Evolutionary conservation across 37 sponge, comb jelly and placozoan genomes (phyloP).

Genomic region (Agelas oroides): DNA sequence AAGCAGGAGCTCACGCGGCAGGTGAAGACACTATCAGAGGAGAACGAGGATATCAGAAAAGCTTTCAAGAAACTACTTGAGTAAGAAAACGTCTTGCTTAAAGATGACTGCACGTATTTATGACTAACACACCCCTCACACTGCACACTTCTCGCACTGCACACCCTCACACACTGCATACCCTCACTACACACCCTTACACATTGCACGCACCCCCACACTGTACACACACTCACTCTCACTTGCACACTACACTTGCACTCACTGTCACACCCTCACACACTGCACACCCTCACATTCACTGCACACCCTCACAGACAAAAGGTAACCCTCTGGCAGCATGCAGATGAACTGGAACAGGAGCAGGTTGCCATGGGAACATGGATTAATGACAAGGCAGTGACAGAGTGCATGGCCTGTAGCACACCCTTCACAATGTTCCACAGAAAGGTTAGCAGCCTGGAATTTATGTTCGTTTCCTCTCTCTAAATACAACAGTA

Average conservation of each 20-base stretch:
- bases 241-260: background rate
- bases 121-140: too few species aligned
- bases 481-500: too few species aligned
- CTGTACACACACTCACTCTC: too few species aligned
- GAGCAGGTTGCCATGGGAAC: conserved; percentile 56
- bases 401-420: conserved; percentile 67
- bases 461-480: background rate
- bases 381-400: conserved; percentile 61
- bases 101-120: too few species aligned
- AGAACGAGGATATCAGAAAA: conserved; percentile 77
- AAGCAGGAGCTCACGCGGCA: conserved; percentile 24
- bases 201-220: too few species aligned
- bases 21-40: conserved; percentile 22
- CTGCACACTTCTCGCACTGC: too few species aligned
- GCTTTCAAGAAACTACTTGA: conserved; percentile 65
- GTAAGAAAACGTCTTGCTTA: conserved; percentile 58
- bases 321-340: conserved; percentile 85
- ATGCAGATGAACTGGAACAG: conserved; percentile 80
- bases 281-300: background rate
- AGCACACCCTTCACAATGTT: conserved; percentile 44
- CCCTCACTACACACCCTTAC: background rate
- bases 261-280: too few species aligned
- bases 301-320: conserved; percentile 44
- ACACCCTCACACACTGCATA: too few species aligned
- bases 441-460: conserved; percentile 48